Evolutionary conservation across 1,140 invertebrate species (phyloP), one percentile per base, ranked within the genome.

Genomic region (Drosophila paulistorum): DNA sequence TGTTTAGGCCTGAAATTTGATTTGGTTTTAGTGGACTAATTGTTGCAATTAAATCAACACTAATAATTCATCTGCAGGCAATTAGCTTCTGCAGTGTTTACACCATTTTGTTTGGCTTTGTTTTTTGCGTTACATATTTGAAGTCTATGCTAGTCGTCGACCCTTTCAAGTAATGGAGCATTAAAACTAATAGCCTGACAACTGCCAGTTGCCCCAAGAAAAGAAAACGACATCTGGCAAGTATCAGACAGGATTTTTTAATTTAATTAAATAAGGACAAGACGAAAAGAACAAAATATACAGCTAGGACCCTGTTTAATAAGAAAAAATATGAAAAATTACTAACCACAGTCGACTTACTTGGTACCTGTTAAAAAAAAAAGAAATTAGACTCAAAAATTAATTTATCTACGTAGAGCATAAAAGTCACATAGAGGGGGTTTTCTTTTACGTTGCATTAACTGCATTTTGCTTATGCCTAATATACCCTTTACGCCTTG

Each of bases 121-220:
- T 26, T 3, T 26, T 26, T 0, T 26, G 3, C 23, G 23, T 2
- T 26, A 26, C 23, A 26, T 26, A 17, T 48, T 48, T 14, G 45
- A 9, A 9, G 17, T n/a, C 20, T 11, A 3, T 23, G 11, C 9
- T 23, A 51, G 45, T 51, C 45, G 45, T 51, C 23, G 6, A 39
- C 41, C 14, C 39, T 23, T 71, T 30, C 20, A 57, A 41, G 20
- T 20, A 20, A 23, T 55, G 26, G 54, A 10, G 61, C 82, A 60
- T 86, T 14, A 77, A 73, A 73, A 75, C 68, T 70, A 86, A 85
- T 82, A 72, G 54, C 58, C 65, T 71, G 74, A 71, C 74, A 79
- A 74, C 70, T 64, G 73, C 51, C 41, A 60, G 57, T 58, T 20
- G 55, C 7, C 14, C 39, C 72, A 62, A 59, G 45, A 23, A 51